Evolutionary conservation across 2,797 vertebrate species (phyloP).

Genomic region (Lacerta bilineata): DNA sequence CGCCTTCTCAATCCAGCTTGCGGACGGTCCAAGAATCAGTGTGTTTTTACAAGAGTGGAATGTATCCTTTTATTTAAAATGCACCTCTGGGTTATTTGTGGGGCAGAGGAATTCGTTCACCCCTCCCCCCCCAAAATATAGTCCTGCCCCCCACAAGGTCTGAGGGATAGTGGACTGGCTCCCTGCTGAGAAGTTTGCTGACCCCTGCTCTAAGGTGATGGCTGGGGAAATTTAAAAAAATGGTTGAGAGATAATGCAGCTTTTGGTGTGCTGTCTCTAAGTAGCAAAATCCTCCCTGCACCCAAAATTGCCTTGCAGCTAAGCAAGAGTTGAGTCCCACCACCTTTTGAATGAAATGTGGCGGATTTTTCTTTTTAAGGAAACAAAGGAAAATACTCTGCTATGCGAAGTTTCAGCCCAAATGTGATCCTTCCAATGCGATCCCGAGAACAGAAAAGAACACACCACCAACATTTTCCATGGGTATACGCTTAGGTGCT

Average conservation of each 20-base stretch:
- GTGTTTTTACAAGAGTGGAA: no score
- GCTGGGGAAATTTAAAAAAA: background rate
- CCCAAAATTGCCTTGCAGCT: background rate
- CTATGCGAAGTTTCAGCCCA: background rate
- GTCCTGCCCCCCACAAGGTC: no score
- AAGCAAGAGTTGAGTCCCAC: background rate
- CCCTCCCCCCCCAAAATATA: no score
- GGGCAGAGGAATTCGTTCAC: no score
- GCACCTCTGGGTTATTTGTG: no score
- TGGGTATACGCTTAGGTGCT: background rate
- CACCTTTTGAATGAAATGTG: background rate
- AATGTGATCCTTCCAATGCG: background rate
- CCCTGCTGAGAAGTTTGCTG: no score
- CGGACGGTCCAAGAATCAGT: no score
- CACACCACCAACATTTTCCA: background rate
- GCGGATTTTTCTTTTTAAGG: no score
- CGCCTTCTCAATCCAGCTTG: accelerated
- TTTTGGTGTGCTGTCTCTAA: background rate
- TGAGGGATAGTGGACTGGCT: no score
- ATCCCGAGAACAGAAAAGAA: background rate
- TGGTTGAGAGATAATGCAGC: background rate
- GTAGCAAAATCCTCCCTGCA: no score
- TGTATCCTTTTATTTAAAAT: no score
- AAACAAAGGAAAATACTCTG: no score
- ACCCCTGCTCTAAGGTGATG: background rate